phyloP scores from a whole-genome alignment of 1,140 invertebrate species.

The Trichonephila clavata region DNA sequence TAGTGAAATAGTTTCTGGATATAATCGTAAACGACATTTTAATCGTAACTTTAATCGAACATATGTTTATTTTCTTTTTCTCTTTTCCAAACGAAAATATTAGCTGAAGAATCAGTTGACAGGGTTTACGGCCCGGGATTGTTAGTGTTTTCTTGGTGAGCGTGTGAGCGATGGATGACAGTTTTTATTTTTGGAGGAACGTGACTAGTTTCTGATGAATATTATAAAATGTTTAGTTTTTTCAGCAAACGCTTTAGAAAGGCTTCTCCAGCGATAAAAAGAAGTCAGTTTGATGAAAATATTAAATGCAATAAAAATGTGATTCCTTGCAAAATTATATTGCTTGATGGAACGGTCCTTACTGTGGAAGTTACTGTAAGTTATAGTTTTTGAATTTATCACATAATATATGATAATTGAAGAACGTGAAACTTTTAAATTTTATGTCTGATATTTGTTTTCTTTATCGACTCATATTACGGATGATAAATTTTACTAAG shows the following conservation, averaged over 20 bases:
- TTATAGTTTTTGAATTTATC: background rate
- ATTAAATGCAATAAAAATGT: conserved; percentile 76
- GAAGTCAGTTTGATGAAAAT: conserved; percentile 30
- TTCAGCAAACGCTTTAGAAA: conserved; percentile 79
- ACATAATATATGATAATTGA: background rate
- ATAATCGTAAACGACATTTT: background rate
- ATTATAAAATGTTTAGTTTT: conserved; percentile 79
- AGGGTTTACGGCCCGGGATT: background rate
- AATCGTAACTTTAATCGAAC: background rate
- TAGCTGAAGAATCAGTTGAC: background rate
- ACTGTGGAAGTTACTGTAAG: conserved; percentile 85
- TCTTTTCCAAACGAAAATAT: background rate
- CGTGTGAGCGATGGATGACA: background rate
- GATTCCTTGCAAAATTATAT: conserved; percentile 90
- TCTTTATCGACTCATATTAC: background rate
- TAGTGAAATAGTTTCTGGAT: too few species aligned
- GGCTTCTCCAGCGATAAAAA: conserved; percentile 29
- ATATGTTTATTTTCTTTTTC: background rate
- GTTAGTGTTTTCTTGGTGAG: background rate
- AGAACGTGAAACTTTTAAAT: too few species aligned
- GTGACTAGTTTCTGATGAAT: background rate
- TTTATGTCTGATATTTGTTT: too few species aligned
- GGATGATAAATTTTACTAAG: background rate
- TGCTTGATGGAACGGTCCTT: conserved; percentile 93
- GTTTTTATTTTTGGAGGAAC: background rate